Percentiles rank a stretch among this genome's conserved stretches.
Conservation (phyloP, 1,140 invertebrate genomes). For the Trichonephila clavata region DNA sequence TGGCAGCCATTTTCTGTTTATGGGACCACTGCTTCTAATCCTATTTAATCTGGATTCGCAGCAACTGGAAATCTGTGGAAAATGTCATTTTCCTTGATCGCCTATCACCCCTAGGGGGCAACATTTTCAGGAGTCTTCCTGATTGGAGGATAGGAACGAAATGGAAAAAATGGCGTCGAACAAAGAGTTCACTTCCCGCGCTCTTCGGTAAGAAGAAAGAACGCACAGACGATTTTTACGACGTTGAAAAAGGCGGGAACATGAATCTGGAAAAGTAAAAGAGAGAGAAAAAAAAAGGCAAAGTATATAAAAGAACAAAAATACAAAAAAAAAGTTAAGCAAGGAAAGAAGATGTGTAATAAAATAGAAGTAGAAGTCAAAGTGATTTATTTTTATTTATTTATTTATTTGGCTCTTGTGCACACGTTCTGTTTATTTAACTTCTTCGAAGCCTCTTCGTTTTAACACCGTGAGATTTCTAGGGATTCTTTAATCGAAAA, state of each 20-base stretch:
- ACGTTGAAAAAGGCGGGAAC: slow-evolving; percentile 33
- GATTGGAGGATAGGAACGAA: slow-evolving; percentile 9
- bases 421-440: background rate
- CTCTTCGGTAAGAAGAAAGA: background rate
- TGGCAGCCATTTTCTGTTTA: slow-evolving; percentile 52
- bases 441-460: background rate
- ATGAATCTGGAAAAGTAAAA: slow-evolving; percentile 36
- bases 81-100: slow-evolving; percentile 56
- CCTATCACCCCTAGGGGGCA: slow-evolving; percentile 9
- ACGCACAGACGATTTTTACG: slow-evolving; percentile 59
- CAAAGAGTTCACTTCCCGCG: slow-evolving; percentile 28
- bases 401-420: background rate
- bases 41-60: slow-evolving; percentile 60
- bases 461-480: slow-evolving; percentile 26
- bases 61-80: slow-evolving; percentile 25
- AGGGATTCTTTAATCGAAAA: slow-evolving; percentile 23
- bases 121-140: slow-evolving; percentile 33
- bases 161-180: slow-evolving; percentile 48
- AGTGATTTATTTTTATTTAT: background rate
- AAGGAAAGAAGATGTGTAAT: background rate
- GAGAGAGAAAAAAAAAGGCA: background rate
- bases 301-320: background rate
- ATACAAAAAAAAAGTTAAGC: background rate
- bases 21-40: slow-evolving; percentile 43
- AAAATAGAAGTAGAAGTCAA: slow-evolving; percentile 36